Conservation (phyloP, 2,888 invertebrate species). For the Pollenia angustigena region DNA sequence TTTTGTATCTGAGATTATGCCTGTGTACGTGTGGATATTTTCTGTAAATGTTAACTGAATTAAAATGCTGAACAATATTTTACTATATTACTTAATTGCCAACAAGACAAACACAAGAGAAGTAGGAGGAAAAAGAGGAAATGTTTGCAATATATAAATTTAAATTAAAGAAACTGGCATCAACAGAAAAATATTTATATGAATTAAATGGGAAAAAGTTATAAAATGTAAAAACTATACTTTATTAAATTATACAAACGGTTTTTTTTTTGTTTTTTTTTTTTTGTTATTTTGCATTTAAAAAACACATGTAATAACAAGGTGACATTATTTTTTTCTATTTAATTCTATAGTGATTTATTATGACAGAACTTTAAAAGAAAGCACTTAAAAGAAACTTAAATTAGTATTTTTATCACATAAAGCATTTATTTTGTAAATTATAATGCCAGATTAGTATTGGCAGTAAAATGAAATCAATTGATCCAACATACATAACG, state of each 20-base stretch:
- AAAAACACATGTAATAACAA: constrained; percentile 34
- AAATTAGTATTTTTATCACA: no score
- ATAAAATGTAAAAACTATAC: background rate
- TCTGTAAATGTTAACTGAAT: constrained; percentile 57
- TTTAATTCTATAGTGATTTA: constrained; percentile 17
- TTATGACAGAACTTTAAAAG: background rate
- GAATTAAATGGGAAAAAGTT: constrained; percentile 20
- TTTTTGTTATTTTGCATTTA: background rate
- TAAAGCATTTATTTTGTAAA: no score
- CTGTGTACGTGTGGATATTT: constrained; percentile 19
- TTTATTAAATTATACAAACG: constrained; percentile 27
- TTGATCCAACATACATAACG: no score
- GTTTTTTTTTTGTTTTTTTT: background rate
- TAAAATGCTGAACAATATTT: constrained; percentile 57
- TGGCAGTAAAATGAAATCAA: no score
- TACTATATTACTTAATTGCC: constrained; percentile 58
- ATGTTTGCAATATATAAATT: constrained; percentile 33
- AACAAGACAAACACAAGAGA: constrained; percentile 57
- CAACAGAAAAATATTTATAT: constrained; percentile 22
- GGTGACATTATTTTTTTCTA: constrained; percentile 33
- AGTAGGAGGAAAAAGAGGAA: constrained; percentile 6
- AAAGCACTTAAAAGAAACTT: no score
- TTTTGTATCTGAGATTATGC: background rate
- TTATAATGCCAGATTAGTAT: no score
- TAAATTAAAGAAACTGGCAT: constrained; percentile 52